Evolutionary conservation across 2,797 vertebrate species (phyloP).

Genomic region (Gambusia yucatana): DNA sequence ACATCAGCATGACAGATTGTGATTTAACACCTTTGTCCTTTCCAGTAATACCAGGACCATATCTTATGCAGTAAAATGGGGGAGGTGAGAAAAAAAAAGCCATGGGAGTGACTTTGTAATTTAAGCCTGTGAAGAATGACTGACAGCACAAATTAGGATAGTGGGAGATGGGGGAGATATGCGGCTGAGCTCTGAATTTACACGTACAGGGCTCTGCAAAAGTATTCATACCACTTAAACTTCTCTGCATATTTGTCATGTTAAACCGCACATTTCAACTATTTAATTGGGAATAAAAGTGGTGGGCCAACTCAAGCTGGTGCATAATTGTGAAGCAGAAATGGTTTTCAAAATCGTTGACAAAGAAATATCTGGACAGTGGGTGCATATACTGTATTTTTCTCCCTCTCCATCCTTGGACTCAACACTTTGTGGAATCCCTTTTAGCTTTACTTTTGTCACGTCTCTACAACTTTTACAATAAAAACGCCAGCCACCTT

Average conservation of each 20-base stretch:
- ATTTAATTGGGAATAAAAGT: background rate
- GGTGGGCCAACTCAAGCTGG: background rate
- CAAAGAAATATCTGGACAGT: background rate
- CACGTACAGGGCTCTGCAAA: constrained; percentile 1
- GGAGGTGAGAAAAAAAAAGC: constrained; percentile 23
- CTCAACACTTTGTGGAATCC: background rate
- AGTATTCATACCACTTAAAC: background rate
- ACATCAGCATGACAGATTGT: constrained; percentile 60
- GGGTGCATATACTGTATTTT: background rate
- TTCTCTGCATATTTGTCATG: background rate
- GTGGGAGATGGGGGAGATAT: background rate
- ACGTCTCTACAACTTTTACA: background rate
- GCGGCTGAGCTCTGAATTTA: constrained; percentile 3
- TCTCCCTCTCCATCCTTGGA: background rate
- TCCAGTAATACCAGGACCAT: constrained; percentile 48
- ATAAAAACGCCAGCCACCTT: background rate
- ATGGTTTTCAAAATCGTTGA: background rate
- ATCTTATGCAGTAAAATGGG: constrained; percentile 41
- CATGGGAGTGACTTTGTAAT: constrained; percentile 11
- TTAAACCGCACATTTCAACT: background rate
- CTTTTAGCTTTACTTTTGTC: background rate
- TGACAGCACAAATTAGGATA: constrained; percentile 45
- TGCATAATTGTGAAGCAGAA: background rate
- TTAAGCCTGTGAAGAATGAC: constrained; percentile 40
- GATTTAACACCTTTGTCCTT: constrained; percentile 69